Evolutionary conservation across 2,113 vertebrate species (phyloP).

Genomic region (Mormyrus iriodes): DNA sequence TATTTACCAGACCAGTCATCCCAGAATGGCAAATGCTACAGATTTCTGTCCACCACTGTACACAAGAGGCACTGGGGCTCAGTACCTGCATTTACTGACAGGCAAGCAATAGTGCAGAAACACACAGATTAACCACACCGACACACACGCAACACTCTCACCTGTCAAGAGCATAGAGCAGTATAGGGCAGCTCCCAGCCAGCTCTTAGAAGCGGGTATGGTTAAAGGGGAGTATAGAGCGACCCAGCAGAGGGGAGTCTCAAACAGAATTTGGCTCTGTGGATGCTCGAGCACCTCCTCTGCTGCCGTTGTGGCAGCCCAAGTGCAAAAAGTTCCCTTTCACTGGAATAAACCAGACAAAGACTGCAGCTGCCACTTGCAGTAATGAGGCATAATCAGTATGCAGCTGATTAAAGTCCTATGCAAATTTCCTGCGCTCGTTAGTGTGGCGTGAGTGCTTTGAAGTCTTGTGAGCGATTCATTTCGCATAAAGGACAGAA

Average conservation of each 20-base stretch:
- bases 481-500: slow-evolving; percentile 94
- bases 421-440: slow-evolving; percentile 95
- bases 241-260: background rate
- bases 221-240: background rate
- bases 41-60: background rate
- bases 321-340: slow-evolving; percentile 74
- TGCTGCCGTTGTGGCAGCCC: slow-evolving; percentile 77
- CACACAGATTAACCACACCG: background rate
- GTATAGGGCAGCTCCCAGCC: background rate
- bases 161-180: background rate
- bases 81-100: background rate
- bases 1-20: background rate
- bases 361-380: slow-evolving; percentile 97
- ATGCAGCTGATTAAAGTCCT: slow-evolving; percentile 98
- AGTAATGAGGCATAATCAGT: slow-evolving; percentile 99
- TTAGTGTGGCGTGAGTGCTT: slow-evolving; percentile 94
- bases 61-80: background rate
- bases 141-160: background rate
- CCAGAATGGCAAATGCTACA: background rate
- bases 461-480: slow-evolving; percentile 99
- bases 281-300: background rate
- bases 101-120: background rate
- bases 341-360: slow-evolving; percentile 93
- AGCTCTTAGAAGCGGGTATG: background rate
- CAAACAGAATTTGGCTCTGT: background rate